Base-by-base conservation (phyloP, 2,113 vertebrate genomes). In the Salminus brasiliensis region DNA sequence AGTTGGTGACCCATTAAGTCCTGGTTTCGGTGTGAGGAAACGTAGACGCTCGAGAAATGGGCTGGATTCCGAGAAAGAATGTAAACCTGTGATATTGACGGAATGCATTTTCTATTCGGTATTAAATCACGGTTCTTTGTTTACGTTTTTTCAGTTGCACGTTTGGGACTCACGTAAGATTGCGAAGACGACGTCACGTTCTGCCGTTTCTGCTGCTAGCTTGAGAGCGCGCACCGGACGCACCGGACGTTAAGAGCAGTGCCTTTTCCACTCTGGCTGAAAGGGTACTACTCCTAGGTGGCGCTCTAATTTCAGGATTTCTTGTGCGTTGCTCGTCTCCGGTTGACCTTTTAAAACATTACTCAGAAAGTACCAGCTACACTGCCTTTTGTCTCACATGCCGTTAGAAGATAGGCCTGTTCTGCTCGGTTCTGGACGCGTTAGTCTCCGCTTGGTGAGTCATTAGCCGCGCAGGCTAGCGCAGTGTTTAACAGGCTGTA, bases 301-400 rank as follows among this genome's bases (percentile, higher is more conserved):
- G 78, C 52, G 23, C 68, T 74, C 72, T 52, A 7, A 36, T 72
- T 65, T 53, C 12, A 27, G 16, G 32, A 11, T 21, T 47, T 72
- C 34, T 72, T 53, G 29, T 76, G 36, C 27, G 30, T 66, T 45
- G 30, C 7, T 15, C 57, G 57, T 75, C 41, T 41, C 74, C 30
- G 49, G 78, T 62, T 36, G 85, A 88, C 89, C 75, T 78, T 94
- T 94, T 90, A 92, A 49, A 86, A 89, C 89, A 91, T 91, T 87
- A 89, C 90, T 92, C 91, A 91, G 92, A 93, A 91, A 91, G 89
- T 92, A 93, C 92, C 93, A 94, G 93, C 93, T 89, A 92, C 93
- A 94, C 93, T 93, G 93, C 93, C 93, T 93, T 91, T 89, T 89
- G 87, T 91, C 88, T 90, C 87, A 88, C 88, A 91, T 81, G 87